A percentile compares a stretch with the other conserved stretches of the same genome.
Conservation (phyloP, 35 echinoderm and acorn worm genomes). For the Apostichopus japonicus region DNA sequence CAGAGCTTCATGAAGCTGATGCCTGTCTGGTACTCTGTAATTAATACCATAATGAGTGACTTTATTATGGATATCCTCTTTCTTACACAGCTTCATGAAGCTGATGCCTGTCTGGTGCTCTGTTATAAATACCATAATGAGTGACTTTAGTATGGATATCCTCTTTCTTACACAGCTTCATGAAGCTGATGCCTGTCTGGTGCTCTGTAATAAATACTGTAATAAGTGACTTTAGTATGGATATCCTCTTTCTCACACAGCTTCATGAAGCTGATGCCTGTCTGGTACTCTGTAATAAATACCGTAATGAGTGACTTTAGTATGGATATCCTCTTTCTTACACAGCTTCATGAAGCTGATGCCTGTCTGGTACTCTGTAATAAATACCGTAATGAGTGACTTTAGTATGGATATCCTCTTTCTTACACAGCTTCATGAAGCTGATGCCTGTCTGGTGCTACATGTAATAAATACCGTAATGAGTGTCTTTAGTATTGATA, state of each 20-base stretch:
- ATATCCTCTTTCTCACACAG: constrained; percentile 36
- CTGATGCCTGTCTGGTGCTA: not conserved
- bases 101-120: not conserved
- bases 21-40: constrained; percentile 89
- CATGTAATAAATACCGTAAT: not conserved
- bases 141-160: not conserved
- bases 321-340: not conserved
- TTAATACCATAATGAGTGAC: too few relatives aligned
- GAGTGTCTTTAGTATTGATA: not conserved
- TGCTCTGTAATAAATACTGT: constrained; percentile 95
- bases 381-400: too few relatives aligned
- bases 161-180: constrained; percentile 57
- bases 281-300: not conserved
- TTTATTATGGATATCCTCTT: not conserved
- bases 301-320: not conserved
- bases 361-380: constrained; percentile 89
- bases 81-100: constrained; percentile 56
- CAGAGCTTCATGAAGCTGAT: constrained; percentile 86
- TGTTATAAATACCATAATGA: not conserved
- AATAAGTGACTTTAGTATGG: too few relatives aligned
- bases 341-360: constrained; percentile 86
- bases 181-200: constrained; percentile 91
- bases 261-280: constrained; percentile 22
- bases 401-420: not conserved
- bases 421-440: constrained; percentile 56